Percentiles rank a stretch among this genome's conserved stretches.
Conservation (phyloP, 2,113 vertebrate species). For the Trematomus loennbergii region DNA sequence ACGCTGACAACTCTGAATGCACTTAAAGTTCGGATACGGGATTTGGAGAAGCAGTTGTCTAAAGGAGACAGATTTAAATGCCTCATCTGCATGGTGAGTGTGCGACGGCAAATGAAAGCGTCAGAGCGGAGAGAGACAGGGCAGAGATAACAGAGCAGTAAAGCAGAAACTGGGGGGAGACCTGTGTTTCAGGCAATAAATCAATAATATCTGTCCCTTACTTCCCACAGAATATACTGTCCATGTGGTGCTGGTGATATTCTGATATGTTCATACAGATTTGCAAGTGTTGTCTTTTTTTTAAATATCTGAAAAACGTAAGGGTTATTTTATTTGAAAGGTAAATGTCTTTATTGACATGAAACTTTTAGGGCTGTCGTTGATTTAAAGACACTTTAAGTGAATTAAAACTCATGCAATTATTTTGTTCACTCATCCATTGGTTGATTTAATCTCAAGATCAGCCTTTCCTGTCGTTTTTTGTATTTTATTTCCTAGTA, state of each 20-base stretch:
- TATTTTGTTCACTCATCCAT: no score
- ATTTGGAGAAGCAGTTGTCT: slow-evolving; percentile 97
- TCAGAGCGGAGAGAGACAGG: slow-evolving; percentile 24
- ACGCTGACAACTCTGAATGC: slow-evolving; percentile 92
- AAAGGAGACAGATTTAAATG: slow-evolving; percentile 99
- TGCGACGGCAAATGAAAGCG: slow-evolving; percentile 17
- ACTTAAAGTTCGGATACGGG: slow-evolving; percentile 96
- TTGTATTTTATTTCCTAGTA: no score
- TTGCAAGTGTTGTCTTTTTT: not conserved
- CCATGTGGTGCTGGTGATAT: not conserved
- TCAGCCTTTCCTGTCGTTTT: no score
- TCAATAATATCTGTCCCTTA: slow-evolving; percentile 10
- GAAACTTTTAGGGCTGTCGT: no score
- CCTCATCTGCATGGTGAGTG: slow-evolving; percentile 99
- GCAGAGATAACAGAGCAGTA: slow-evolving; percentile 7
- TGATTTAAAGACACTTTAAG: no score
- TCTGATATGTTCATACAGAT: not conserved
- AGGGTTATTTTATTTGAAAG: not conserved
- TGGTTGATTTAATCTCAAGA: no score
- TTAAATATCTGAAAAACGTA: not conserved
- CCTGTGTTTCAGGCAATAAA: slow-evolving; percentile 3
- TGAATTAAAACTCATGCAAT: no score
- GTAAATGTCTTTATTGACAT: no score
- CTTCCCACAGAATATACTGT: not conserved
- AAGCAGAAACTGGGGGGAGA: slow-evolving; percentile 11